These are phyloP conservation scores for Drosophila koepferae DNA, from an alignment of 2,888 invertebrate species.

Conservation along the genomic window DNA sequence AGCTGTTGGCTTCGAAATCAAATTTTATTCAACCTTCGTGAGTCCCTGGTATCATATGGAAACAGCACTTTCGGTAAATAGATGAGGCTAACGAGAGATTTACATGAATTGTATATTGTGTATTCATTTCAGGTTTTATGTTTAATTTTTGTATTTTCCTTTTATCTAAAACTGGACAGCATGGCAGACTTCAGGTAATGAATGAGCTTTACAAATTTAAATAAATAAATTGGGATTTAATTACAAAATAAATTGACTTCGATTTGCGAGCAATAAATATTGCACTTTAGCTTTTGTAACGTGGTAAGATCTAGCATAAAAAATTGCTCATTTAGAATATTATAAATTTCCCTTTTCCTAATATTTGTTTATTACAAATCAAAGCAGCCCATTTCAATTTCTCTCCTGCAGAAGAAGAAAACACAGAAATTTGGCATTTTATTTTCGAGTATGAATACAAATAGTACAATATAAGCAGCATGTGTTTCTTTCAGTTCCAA, in stretches of 20 bases:
- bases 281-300: background rate
- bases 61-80: constrained; percentile 18
- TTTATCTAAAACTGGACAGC: background rate
- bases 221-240: background rate
- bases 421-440: too few relatives aligned
- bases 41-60: constrained; percentile 19
- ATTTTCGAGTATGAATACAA: background rate
- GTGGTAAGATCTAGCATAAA: background rate
- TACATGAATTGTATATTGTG: background rate
- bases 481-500: constrained; percentile 26
- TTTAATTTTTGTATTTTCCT: background rate
- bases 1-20: background rate
- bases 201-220: too few relatives aligned
- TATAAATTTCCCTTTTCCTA: background rate
- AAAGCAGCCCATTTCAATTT: background rate
- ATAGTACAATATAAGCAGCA: background rate
- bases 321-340: too few relatives aligned
- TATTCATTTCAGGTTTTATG: background rate
- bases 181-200: background rate
- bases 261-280: background rate
- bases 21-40: background rate
- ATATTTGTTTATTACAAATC: background rate
- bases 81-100: too few relatives aligned
- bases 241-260: background rate
- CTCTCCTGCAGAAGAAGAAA: too few relatives aligned